Conservation (phyloP, 2,113 vertebrate genomes). For the Phylloscopus trochiloides region DNA sequence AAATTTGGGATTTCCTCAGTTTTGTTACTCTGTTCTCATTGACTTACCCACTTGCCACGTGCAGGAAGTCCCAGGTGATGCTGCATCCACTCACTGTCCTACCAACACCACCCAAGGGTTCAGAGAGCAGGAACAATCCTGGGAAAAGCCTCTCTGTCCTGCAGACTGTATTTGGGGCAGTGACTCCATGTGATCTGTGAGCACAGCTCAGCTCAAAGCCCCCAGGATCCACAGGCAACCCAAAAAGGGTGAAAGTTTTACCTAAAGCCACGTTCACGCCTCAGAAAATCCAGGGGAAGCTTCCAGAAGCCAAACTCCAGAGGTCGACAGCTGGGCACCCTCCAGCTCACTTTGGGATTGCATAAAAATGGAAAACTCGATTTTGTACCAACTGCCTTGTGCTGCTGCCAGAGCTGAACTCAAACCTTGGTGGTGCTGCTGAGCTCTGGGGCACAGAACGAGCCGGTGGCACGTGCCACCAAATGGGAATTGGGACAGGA, state of each 20-base stretch:
- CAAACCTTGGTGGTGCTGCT: background rate
- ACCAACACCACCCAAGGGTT: background rate
- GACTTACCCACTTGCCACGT: fast-evolving
- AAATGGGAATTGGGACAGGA: fast-evolving
- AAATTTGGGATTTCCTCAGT: too few relatives aligned
- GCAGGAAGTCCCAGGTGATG: background rate
- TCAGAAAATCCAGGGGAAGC: background rate
- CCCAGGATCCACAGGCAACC: background rate
- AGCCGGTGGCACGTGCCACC: background rate
- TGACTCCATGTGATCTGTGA: background rate
- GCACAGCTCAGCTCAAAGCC: background rate
- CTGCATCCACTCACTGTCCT: background rate
- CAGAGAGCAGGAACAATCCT: background rate
- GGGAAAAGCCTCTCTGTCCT: background rate
- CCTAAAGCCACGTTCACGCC: background rate
- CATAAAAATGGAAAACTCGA: background rate
- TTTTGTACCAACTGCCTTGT: background rate
- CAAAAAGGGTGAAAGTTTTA: background rate
- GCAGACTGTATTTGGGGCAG: background rate
- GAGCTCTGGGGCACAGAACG: background rate
- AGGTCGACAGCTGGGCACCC: background rate
- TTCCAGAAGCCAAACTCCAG: background rate
- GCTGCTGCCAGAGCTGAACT: background rate
- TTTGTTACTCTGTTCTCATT: background rate
- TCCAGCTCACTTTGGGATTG: background rate